Percentiles rank a stretch among this genome's conserved stretches.
Evolutionary conservation across 2,888 invertebrate genomes (phyloP).

Genomic region (Agelastica alni): DNA sequence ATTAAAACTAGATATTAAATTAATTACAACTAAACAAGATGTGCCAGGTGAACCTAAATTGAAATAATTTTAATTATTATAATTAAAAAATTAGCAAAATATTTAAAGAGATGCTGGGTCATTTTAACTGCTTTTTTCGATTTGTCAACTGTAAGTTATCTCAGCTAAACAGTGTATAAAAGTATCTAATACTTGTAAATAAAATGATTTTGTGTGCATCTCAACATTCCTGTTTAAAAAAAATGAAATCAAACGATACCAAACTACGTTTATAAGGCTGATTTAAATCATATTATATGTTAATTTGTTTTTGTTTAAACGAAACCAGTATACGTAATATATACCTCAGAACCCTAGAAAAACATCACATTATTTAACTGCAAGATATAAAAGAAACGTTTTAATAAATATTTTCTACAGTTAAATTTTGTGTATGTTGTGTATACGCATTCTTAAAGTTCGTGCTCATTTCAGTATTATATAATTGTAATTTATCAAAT

Average conservation of each 20-base stretch:
- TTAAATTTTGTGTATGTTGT: slow-evolving; percentile 30
- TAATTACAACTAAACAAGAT: too few relatives aligned
- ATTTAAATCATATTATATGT: slow-evolving; percentile 39
- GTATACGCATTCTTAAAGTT: slow-evolving; percentile 49
- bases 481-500: slow-evolving; percentile 33
- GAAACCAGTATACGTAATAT: slow-evolving; percentile 67
- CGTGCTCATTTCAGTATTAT: slow-evolving; percentile 57
- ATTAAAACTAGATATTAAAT: too few relatives aligned
- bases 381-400: slow-evolving; percentile 6
- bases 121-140: too few relatives aligned
- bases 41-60: too few relatives aligned
- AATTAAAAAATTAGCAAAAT: too few relatives aligned
- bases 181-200: too few relatives aligned
- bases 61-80: too few relatives aligned
- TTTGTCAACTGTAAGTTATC: too few relatives aligned
- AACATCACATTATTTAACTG: slow-evolving; percentile 22
- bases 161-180: too few relatives aligned
- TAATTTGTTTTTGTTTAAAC: slow-evolving; percentile 32
- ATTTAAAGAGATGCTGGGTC: too few relatives aligned
- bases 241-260: slow-evolving; percentile 37
- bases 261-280: slow-evolving; percentile 43
- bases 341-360: slow-evolving; percentile 60
- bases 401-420: slow-evolving; percentile 5
- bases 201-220: too few relatives aligned
- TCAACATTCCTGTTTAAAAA: too few relatives aligned